Evolutionary conservation across 1,140 invertebrate genomes (phyloP), one percentile per base, ranked within the genome.

Genomic region (Frieseomelitta varia): DNA sequence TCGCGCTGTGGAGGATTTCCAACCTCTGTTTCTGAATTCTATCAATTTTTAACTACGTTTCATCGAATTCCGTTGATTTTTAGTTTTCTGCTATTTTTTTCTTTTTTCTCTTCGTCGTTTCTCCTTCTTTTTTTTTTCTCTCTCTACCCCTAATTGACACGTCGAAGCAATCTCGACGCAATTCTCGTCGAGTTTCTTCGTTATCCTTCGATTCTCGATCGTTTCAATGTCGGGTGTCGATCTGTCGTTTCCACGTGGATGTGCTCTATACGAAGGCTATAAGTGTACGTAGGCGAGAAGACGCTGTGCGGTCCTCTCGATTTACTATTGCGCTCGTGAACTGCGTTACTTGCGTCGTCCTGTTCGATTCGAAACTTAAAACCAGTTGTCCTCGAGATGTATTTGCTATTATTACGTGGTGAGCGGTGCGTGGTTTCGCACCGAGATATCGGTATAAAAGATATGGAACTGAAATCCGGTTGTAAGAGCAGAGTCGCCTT

Each of bases 351-450:
- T 88, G 87, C 83, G 17, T 88, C 73, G 82, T 85, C 87, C 63
- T 69, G 67, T 88, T 39, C 68, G 84, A 88, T 88, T 88, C 87
- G 61, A 80, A 89, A 89, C 87, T 3, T 83, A 89, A 89, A 89
- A 88, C 84, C 88, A 83, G 88, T 86, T 81, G 73, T 81, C 67
- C 63, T 69, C 84, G 79, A 84, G 24, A 69, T 56, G 53, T 78
- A 53, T 67, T 65, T 63, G 79, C 56, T 81, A 61, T 76, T 81
- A 61, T 76, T 12, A 19, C 21, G 63, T 51, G 47, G 69, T 39
- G 71, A 27, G 24, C 51, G 55, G 65, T 27, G 55, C 77, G 15
- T 6, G 53, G 14, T 27, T 30, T 15, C 17, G 75, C 71, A 68
- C 75, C 68, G 76, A 21, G 24, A 19, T 47, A 47, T 47, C 53